A percentile compares a stretch with the other conserved stretches of the same genome.
Evolutionary conservation across 2,113 vertebrate species (phyloP).

Genomic region (Cricetomys ansorgei): DNA sequence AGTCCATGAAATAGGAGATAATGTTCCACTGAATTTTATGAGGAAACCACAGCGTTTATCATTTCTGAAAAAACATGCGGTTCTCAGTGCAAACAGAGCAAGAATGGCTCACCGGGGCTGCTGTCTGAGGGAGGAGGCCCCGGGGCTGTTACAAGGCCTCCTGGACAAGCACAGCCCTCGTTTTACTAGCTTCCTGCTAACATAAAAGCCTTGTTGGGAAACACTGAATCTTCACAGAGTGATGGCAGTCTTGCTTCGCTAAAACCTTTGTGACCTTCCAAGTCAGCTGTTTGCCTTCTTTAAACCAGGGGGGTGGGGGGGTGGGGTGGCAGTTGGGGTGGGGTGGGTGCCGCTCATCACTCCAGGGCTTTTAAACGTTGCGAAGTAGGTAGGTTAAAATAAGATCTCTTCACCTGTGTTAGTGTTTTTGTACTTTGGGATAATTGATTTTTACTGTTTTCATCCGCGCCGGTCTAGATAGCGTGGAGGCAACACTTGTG

Average conservation of each 20-base stretch:
- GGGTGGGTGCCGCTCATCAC: background rate
- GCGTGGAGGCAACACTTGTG: background rate
- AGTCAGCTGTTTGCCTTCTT: slow-evolving; percentile 47
- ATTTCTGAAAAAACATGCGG: slow-evolving; percentile 54
- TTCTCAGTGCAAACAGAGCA: slow-evolving; percentile 30
- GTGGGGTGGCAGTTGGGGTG: background rate
- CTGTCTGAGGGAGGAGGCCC: slow-evolving; percentile 32
- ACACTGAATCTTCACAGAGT: slow-evolving; percentile 48
- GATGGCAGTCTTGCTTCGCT: slow-evolving; percentile 63
- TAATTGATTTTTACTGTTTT: slow-evolving; percentile 24
- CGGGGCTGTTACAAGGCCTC: slow-evolving; percentile 46
- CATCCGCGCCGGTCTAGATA: background rate
- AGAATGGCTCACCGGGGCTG: background rate
- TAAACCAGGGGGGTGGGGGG: background rate
- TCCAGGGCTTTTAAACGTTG: background rate
- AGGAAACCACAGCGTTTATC: slow-evolving; percentile 54
- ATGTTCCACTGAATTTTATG: slow-evolving; percentile 61
- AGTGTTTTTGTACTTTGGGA: slow-evolving; percentile 14
- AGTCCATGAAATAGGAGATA: slow-evolving; percentile 10
- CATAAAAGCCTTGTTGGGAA: slow-evolving; percentile 54
- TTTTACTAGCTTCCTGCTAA: slow-evolving; percentile 67
- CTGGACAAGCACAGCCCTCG: slow-evolving; percentile 60
- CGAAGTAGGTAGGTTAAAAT: background rate
- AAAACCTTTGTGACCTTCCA: slow-evolving; percentile 16
- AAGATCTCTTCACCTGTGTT: background rate